Evolutionary conservation across 2,113 vertebrate species (phyloP), one percentile per base, ranked within the genome.

Genomic region (Pimephales promelas): DNA sequence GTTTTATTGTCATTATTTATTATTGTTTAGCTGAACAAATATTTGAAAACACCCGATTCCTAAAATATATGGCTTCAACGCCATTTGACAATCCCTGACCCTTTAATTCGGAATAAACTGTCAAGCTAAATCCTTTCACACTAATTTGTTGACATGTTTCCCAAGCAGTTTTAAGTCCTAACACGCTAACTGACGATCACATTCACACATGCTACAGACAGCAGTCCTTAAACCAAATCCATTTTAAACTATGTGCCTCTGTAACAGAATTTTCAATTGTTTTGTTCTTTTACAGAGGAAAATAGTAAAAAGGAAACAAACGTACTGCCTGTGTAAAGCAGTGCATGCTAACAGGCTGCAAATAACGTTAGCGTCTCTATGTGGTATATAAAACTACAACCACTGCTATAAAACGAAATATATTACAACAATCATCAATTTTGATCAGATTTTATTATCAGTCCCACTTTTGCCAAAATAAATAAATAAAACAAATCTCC

Each of bases 141-240:
- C 28, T 81, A 70, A 81, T 81, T 56, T 81, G 79, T 81, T 70
- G 79, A 81, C 78, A 66, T 22, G 64, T 56, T 70, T 81, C 45
- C 64, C 79, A 34, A 80, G 40, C 61, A 28, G 61, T 80, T 80
- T 40, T 80, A 80, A 80, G 26, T 79, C 36, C 40, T 45, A 80
- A 80, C 57, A 80, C 26, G 26, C 78, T 52, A 68, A 80, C 24
- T 22, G 18, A 49, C 61, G 31, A 47, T 18, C 5, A 49, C 57
- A 6, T 77, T 59, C 75, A 59, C 75, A 18, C 40, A 31, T 47
- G 59, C 31, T 14, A 24, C 10, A 24, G 8, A 79, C 22, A 22
- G 16, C 57, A 79, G n/a, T 45, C 13, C 3, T 22, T 26, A 3
- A 40, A 36, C 36, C 28, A 59, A 47, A 24, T 79, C 10, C 3